Conservation (phyloP, 1,140 invertebrate genomes). For the Stenopsyche tienmushanensis region DNA sequence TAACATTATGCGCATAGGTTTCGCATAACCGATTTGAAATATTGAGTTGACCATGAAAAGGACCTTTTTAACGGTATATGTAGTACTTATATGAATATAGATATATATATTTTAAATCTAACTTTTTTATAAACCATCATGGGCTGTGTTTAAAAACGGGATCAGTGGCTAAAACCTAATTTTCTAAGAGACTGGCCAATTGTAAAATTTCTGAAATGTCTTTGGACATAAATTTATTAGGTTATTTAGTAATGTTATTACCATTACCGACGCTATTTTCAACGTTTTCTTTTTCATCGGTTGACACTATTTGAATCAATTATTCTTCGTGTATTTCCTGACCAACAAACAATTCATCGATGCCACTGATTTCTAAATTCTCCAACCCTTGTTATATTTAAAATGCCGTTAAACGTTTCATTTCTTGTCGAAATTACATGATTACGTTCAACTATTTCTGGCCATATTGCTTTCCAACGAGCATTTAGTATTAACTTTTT, state of each 20-base stretch:
- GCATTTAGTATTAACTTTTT: not conserved
- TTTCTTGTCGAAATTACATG: not conserved
- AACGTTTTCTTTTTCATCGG: not conserved
- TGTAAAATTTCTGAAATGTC: constrained; percentile 12
- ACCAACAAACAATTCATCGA: not conserved
- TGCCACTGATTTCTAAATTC: not conserved
- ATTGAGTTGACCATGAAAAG: too few species aligned
- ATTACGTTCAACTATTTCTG: not conserved
- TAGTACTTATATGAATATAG: too few species aligned
- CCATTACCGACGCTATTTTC: not conserved
- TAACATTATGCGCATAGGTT: too few species aligned
- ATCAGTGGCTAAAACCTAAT: constrained; percentile 4
- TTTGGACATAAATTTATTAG: constrained; percentile 4
- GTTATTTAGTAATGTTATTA: not conserved
- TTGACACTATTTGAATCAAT: not conserved
- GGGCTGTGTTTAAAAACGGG: not conserved
- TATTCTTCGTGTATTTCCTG: not conserved
- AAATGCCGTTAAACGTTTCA: not conserved
- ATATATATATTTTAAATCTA: not conserved
- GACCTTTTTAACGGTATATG: too few species aligned
- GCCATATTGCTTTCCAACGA: not conserved
- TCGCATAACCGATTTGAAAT: too few species aligned
- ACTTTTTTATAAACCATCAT: too few species aligned
- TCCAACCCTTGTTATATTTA: not conserved
- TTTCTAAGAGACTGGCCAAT: constrained; percentile 3